A percentile compares a stretch with the other conserved stretches of the same genome.
phyloP scores from a whole-genome alignment of 1,140 invertebrate genomes.

The Drosophila tristis region DNA sequence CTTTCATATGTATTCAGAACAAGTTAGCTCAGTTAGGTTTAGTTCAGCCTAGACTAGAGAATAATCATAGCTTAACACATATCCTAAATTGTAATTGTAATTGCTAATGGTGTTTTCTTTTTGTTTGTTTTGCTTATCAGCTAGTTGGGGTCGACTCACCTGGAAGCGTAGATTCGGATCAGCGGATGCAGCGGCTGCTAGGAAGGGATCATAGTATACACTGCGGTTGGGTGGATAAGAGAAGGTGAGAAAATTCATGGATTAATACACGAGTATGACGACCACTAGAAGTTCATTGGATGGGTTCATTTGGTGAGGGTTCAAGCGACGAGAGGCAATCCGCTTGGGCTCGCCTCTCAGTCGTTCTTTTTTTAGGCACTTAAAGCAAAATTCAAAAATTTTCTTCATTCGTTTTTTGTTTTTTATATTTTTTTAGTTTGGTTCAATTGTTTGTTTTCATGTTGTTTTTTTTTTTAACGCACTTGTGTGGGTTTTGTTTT shows the following conservation, averaged over 20 bases:
- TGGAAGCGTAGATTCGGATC: conserved; percentile 96
- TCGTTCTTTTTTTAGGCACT: conserved; percentile 47
- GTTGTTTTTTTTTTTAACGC: conserved; percentile 70
- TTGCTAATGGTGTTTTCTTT: background rate
- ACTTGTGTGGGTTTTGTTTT: conserved; percentile 64
- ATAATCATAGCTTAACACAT: conserved; percentile 20
- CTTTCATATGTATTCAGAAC: conserved; percentile 27
- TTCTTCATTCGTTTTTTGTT: conserved; percentile 19
- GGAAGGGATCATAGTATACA: conserved; percentile 97
- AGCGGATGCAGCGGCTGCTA: conserved; percentile 91
- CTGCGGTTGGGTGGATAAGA: conserved; percentile 85
- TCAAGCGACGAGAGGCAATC: background rate
- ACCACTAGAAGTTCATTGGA: conserved; percentile 2
- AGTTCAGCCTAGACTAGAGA: conserved; percentile 40
- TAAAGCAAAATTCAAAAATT: conserved; percentile 82
- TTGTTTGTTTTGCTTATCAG: too few relatives aligned
- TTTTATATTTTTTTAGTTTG: conserved; percentile 10
- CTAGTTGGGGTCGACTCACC: conserved; percentile 73
- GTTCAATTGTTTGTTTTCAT: conserved; percentile 19
- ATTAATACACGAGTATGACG: conserved; percentile 55
- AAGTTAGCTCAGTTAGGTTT: conserved; percentile 9
- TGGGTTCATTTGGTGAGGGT: background rate
- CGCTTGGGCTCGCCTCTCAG: conserved; percentile 30
- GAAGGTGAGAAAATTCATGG: conserved; percentile 70
- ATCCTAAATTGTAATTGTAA: background rate